Percentiles rank a stretch among this genome's conserved stretches.
These are phyloP conservation scores for Troides helena DNA, from an alignment of 2,888 invertebrate genomes.

Conservation along the genomic window DNA sequence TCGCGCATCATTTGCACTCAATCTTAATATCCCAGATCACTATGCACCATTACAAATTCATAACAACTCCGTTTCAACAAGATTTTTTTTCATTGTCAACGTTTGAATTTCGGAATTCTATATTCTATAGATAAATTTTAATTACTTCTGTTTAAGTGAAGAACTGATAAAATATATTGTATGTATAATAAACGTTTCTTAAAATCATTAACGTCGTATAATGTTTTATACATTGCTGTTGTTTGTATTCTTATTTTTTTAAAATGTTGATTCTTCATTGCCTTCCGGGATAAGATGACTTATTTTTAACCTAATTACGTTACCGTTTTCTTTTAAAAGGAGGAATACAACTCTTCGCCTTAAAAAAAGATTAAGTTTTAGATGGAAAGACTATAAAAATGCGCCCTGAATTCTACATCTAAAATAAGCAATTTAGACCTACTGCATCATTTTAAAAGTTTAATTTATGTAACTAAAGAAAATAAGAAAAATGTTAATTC, in stretches of 20 bases:
- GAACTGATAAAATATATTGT: background rate
- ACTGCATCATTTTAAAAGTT: too few species aligned
- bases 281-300: too few species aligned
- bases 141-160: constrained; percentile 4
- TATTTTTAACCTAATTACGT: background rate
- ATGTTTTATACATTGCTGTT: background rate
- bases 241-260: background rate
- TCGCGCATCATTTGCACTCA: constrained; percentile 70
- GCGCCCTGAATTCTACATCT: too few species aligned
- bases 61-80: constrained; percentile 47
- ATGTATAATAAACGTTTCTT: background rate
- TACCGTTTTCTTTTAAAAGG: background rate
- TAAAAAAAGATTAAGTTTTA: too few species aligned
- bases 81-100: constrained; percentile 47
- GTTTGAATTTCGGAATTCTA: constrained; percentile 39
- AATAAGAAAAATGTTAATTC: too few species aligned
- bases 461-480: too few species aligned
- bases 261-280: background rate
- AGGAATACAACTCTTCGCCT: too few species aligned
- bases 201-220: background rate
- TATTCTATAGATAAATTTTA: constrained; percentile 36
- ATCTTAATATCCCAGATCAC: constrained; percentile 71
- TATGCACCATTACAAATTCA: constrained; percentile 73
- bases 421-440: too few species aligned
- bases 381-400: too few species aligned